Percentiles rank a stretch among this genome's conserved stretches.
These are phyloP conservation scores for Enteromius trimaculatus DNA, from an alignment of 2,797 vertebrate species.

Conservation along the genomic window DNA sequence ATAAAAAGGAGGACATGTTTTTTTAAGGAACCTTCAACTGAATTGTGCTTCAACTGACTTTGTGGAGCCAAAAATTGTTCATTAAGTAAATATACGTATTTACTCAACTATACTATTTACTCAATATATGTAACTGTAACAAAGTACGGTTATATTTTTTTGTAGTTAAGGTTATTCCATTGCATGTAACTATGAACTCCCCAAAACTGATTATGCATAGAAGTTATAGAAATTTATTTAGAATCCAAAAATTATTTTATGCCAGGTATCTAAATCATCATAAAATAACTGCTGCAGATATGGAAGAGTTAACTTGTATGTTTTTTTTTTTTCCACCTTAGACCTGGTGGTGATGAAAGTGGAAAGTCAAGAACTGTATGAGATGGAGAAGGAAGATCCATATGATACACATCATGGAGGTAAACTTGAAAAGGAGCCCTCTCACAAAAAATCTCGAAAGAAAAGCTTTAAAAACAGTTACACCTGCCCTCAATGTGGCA, in stretches of 20 bases:
- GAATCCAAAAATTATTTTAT: neutral
- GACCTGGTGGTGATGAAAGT: constrained; percentile 26
- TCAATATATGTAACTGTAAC: no score
- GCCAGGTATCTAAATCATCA: neutral
- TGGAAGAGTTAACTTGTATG: neutral
- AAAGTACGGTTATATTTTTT: no score
- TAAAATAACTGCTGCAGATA: neutral
- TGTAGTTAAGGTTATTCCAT: no score
- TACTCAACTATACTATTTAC: no score
- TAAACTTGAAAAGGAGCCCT: neutral
- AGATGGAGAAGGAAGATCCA: constrained; percentile 7
- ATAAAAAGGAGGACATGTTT: no score
- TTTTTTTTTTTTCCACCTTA: neutral
- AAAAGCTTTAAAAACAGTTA: neutral
- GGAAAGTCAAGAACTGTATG: constrained; percentile 15
- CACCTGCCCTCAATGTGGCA: constrained; percentile 9
- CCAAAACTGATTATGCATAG: neutral
- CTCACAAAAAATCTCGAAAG: constrained; percentile 7
- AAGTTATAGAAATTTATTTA: neutral
- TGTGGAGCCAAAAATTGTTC: no score
- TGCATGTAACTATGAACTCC: no score
- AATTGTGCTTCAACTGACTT: no score
- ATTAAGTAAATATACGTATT: no score
- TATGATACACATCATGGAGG: neutral
- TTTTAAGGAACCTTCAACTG: no score